These are phyloP conservation scores for Carettochelys insculpta DNA, from an alignment of 2,113 vertebrate species.

Conservation along the genomic window DNA sequence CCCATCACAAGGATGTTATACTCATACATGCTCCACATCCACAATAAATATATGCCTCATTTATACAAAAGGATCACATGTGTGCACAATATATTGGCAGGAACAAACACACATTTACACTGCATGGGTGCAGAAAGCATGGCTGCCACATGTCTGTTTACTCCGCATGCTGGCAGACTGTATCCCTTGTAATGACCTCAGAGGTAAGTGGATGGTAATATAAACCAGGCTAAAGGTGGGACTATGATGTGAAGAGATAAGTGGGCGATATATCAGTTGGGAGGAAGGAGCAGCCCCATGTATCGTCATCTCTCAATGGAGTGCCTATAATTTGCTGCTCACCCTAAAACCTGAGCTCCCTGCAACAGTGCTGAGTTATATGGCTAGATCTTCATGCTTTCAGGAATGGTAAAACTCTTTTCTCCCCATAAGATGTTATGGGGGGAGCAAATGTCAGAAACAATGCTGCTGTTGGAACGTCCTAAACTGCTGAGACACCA, in stretches of 20 bases:
- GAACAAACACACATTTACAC: neutral
- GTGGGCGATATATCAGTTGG: neutral
- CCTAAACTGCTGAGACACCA: neutral
- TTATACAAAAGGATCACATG: neutral
- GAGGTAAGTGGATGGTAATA: neutral
- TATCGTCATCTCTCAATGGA: rapidly evolving
- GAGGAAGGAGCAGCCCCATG: neutral
- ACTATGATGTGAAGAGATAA: neutral
- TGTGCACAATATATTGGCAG: neutral
- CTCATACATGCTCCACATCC: rapidly evolving
- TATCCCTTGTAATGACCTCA: neutral
- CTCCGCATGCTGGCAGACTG: neutral
- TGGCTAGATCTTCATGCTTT: neutral
- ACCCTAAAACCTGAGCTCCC: rapidly evolving
- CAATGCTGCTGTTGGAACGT: neutral
- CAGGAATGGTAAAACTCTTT: neutral
- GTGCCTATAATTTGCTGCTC: neutral
- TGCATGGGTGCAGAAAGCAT: neutral
- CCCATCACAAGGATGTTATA: neutral
- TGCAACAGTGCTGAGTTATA: neutral
- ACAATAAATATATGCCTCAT: neutral
- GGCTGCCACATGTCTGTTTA: neutral
- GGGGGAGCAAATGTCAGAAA: neutral
- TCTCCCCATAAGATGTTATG: neutral
- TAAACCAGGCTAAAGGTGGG: neutral